Base-by-base conservation (phyloP, 2,797 vertebrate species). In the Oreochromis mossambicus region DNA sequence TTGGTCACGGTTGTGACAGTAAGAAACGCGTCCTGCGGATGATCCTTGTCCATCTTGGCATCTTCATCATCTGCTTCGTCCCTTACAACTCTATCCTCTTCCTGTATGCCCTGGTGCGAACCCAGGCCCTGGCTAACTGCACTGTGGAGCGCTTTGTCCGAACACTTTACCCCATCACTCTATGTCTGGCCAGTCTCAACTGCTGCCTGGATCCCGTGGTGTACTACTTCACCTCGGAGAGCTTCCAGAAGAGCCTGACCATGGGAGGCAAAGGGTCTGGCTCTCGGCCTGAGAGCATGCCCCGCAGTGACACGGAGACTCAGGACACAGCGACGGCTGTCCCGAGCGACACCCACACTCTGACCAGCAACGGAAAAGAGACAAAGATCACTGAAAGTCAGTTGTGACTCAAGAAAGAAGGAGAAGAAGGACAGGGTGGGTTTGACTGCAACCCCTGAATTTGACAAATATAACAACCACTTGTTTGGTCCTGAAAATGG, bases 51-150 rank as follows among this genome's bases (percentile, higher is more conserved):
- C 98, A 99, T 34, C 94, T 99, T 87, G 97, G 96, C 90, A 98
- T 99, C 87, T 99, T 99, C n/a, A 96, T 99, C 1, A 96, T 99
- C 82, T 99, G 98, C 95, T 99, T 99, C 1, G 98, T 99, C 32
- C 98, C 98, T 1, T 99, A 99, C 91, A 99, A 99, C 82, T 99
- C 98, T 24, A 97, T 99, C 87, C 97, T 99, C n/a, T 99, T 99
- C 88, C 86, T 99, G 38, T 99, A 99, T 0, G 98, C 98, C 4
- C 95, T 99, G 32, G 98, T 99, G 86, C 96, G 98, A 17, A 98
- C 98, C 34, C 98, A 98, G 89, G 97, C 98, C 1, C 95, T 99
- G 50, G 97, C 96, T 21, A 99, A 97, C 91, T 99, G 98, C 58
- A 93, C 96, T 43, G 93, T 99, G 83, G 98, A 98, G 94, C 97